Evolutionary conservation across 1,140 invertebrate species (phyloP), one percentile per base, ranked within the genome.

Genomic region (Drosophila quadrilineata): DNA sequence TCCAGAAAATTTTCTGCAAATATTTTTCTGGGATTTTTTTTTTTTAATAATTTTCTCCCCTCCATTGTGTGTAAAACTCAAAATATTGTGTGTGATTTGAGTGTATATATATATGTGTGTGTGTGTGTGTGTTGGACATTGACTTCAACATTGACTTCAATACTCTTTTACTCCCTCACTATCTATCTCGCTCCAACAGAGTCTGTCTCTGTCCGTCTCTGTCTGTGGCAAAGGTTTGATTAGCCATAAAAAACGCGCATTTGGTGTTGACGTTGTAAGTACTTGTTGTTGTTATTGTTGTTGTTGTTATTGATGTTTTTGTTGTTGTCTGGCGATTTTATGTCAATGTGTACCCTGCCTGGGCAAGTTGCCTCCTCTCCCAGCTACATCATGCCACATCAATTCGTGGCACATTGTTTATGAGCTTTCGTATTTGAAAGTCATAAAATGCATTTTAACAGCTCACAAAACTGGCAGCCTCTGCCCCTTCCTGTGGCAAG

Each of bases 171-270:
- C 24, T 24, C n/a, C n/a, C n/a, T n/a, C n/a, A n/a, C n/a, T n/a
- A 29, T 22, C 33, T n/a, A 5, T 50, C 19, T 33, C 0, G 21
- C n/a, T 45, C n/a, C 29, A 24, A 12, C n/a, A 4, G 28, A 3
- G 31, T 24, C 6, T 38, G 19, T 35, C 33, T 31, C 26, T 22
- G 10, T 35, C 6, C 17, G 17, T 22, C 28, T 17, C 17, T 36
- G 54, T 53, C 66, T 80, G 66, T 80, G 75, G 77, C 77, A 80
- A 82, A 84, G 77, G 77, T 84, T 82, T 82, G 77, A 84, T 84
- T 76, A 76, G 77, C 56, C 72, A 84, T 84, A 84, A 82, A n/a
- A 82, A 82, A 77, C 48, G 49, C 43, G 36, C 68, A 80, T 75
- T 66, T 64, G 53, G 52, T 59, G 69, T 73, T 52, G 69, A 56